Evolutionary conservation across 2,113 vertebrate species (phyloP), one percentile per base, ranked within the genome.

Genomic region (Ceratotherium simum): DNA sequence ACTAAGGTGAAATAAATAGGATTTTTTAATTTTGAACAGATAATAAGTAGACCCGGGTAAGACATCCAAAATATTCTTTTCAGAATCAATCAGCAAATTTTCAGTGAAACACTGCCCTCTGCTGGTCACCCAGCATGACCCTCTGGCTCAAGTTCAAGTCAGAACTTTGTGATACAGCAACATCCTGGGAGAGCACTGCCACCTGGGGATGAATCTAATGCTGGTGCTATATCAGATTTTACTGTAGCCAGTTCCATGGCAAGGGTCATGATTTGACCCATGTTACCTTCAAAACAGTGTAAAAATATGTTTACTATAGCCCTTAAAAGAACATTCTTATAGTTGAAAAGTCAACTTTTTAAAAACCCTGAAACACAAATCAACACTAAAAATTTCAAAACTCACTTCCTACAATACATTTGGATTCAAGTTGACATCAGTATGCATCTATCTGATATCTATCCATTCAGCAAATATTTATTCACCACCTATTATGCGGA

Each of bases 41-140:
- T 95, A 80, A 85, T 96, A 39, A 88, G 36, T 76, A 65, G 17
- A 80, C 33, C 39, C 56, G 73, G 75, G 39, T 48, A 67, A 92
- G 48, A 21, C 65, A 56, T n/a, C 5, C 29, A 85, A 21, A 42
- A 96, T 58, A 46, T 0, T 54, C 5, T 78, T 51, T 95, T 18
- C 27, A 75, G 7, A 76, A 95, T 42, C 1, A 98, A 90, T 0
- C 48, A 39, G 79, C 36, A 80, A 46, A 86, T 91, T 88, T 79
- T 93, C 94, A 96, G 97, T 4, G 48, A 91, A 97, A 98, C 91
- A 98, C 96, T 98, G 93, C 98, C 98, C 98, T 98, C 98, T 99
- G 92, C 98, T 98, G 98, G 98, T 70, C 93, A 97, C 51, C 42
- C 58, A 90, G 91, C 14, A 62, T 2, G 25, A 84, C 58, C 18